phyloP scores from a whole-genome alignment of 2,113 vertebrate genomes.

The Perca fluviatilis region DNA sequence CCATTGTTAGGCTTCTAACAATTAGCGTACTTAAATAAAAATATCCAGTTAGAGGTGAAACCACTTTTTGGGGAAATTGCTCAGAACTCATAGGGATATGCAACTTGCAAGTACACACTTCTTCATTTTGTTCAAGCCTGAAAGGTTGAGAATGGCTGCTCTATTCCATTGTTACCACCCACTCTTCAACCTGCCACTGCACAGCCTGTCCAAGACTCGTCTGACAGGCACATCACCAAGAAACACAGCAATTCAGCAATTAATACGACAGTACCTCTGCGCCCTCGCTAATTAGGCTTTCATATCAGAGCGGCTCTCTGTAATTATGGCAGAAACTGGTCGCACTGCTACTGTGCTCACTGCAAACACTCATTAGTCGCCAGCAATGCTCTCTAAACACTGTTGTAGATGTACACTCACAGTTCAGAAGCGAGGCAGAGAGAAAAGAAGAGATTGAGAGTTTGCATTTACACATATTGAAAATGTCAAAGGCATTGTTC shows the following conservation, averaged over 20 bases:
- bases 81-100: not conserved
- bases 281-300: conserved; percentile 79
- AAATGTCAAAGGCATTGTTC: not conserved
- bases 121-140: conserved; percentile 31
- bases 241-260: conserved; percentile 68
- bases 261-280: conserved; percentile 73
- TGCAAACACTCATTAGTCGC: conserved; percentile 72
- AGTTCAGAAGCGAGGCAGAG: conserved; percentile 24
- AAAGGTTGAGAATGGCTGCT: conserved; percentile 3
- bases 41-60: not conserved
- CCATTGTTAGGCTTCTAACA: not conserved
- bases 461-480: not conserved
- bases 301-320: conserved; percentile 71
- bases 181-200: conserved; percentile 58
- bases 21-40: not conserved
- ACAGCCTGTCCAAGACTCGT: conserved; percentile 45
- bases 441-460: not conserved
- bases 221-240: conserved; percentile 62
- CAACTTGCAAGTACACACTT: not conserved
- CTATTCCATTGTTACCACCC: conserved; percentile 53
- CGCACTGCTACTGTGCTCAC: conserved; percentile 54
- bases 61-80: not conserved
- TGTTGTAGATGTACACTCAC: conserved; percentile 39
- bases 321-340: conserved; percentile 76
- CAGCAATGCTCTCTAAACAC: conserved; percentile 51